Evolutionary conservation across 2,888 invertebrate species (phyloP), one percentile per base, ranked within the genome.

Genomic region (Thymelicus acteon): DNA sequence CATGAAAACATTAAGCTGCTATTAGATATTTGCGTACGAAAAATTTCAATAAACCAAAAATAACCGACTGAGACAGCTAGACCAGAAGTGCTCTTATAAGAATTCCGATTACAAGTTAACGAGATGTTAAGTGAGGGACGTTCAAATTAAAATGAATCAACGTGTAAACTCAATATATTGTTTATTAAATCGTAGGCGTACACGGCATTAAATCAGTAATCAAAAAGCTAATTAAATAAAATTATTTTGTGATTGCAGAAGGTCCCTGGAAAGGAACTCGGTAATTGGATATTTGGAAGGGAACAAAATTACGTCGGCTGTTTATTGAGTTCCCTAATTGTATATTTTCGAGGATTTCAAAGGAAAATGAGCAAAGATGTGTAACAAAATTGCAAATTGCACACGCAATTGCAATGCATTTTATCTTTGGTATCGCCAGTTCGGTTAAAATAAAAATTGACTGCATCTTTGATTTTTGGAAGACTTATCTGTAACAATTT

Each of bases 261-360:
- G 49, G 49, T 52, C 37, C 66, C 48, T 31, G 31, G 31, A 31
- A n/a, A 15, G 54, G 19, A 60, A 67, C 58, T 67, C 37, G 37
- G 60, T 67, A 60, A 67, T 67, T 48, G 58, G 37, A 39, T 48
- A 60, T 67, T 67, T 67, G 66, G 60, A 67, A 66, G 58, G 60
- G 66, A 67, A 60, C 58, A 60, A 67, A 31, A 67, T 67, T 48
- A 67, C 48, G 47, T 48, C 60, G 48, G 37, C 58, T 48, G 58
- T 67, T 65, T 67, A 67, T 57, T 58, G 66, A 67, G 66, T 48
- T 67, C 58, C 58, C 48, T 60, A 67, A 67, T 67, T 58, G 31
- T 60, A 58, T 67, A 58, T 54, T 67, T 67, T 48, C 49, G 19
- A 65, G 57, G 44, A 44, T 57, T 65, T 57, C 44, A 24, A 57